phyloP scores from a whole-genome alignment of 2,797 vertebrate genomes.

The Novumbra hubbsi region DNA sequence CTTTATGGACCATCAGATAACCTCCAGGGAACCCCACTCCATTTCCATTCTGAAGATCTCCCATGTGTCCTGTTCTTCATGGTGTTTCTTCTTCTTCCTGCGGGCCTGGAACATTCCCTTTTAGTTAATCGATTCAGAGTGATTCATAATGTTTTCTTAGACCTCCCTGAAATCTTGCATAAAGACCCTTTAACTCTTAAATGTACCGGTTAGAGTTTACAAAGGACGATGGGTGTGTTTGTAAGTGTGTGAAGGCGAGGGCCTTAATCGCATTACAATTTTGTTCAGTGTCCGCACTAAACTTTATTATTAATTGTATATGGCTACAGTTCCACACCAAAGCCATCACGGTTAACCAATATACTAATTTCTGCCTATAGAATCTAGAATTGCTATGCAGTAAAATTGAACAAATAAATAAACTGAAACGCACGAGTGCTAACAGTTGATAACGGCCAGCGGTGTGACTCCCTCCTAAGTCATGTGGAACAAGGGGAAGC shows the following conservation, averaged over 20 bases:
- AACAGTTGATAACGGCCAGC: neutral
- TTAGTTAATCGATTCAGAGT: too few relatives aligned
- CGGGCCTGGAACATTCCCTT: too few relatives aligned
- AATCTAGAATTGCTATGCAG: neutral
- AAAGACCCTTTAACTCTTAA: neutral
- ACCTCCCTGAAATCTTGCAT: too few relatives aligned
- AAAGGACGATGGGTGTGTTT: constrained; percentile 12
- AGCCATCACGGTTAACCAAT: neutral
- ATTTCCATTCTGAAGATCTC: too few relatives aligned
- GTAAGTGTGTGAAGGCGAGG: constrained; percentile 12
- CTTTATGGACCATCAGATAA: too few relatives aligned
- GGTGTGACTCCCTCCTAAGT: neutral
- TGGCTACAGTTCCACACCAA: neutral
- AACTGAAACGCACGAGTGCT: neutral
- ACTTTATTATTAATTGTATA: neutral
- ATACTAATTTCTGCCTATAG: neutral
- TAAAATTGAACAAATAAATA: neutral
- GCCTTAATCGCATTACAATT: neutral
- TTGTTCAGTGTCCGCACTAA: neutral
- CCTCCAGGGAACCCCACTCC: too few relatives aligned
- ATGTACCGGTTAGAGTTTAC: neutral
- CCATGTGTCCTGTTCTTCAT: too few relatives aligned
- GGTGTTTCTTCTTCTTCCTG: too few relatives aligned
- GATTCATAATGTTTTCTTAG: too few relatives aligned
- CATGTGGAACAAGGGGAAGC: too few relatives aligned